These are phyloP conservation scores for Cotesia chilonis DNA, from an alignment of 1,140 invertebrate species.

Conservation along the genomic window DNA sequence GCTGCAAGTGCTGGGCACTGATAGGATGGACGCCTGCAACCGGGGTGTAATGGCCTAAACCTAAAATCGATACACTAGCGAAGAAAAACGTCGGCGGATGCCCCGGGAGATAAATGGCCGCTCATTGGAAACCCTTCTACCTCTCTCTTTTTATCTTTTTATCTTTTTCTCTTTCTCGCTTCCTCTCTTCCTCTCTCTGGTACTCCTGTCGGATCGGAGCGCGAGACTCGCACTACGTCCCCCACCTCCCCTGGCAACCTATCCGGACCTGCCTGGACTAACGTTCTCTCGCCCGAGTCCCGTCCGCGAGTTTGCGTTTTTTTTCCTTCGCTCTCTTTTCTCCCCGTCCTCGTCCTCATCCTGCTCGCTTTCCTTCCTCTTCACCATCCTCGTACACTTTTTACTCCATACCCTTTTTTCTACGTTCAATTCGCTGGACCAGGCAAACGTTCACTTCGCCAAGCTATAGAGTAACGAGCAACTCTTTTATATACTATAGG, in stretches of 20 bases:
- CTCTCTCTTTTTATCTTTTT: conserved; percentile 13
- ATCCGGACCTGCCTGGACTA: conserved; percentile 38
- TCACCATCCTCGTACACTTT: neutral
- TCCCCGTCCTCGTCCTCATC: conserved; percentile 4
- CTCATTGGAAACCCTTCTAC: conserved; percentile 53
- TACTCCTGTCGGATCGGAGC: conserved; percentile 25
- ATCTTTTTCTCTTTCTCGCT: too few species aligned
- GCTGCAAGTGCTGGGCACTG: conserved; percentile 41
- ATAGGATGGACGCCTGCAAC: conserved; percentile 39
- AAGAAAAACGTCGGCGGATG: conserved; percentile 55
- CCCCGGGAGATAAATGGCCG: conserved; percentile 54
- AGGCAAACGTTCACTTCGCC: conserved; percentile 20
- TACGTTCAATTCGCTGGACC: conserved; percentile 35
- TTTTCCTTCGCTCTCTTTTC: conserved; percentile 33
- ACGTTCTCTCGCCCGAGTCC: conserved; percentile 30
- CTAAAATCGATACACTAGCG: conserved; percentile 55
- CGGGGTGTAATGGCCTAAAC: conserved; percentile 51
- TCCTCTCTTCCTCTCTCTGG: neutral
- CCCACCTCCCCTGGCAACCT: conserved; percentile 23
- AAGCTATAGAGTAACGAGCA: conserved; percentile 19
- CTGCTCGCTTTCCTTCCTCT: conserved; percentile 30
- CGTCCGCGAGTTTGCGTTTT: conserved; percentile 34
- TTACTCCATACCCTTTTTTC: conserved; percentile 27
- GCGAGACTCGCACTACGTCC: conserved; percentile 25
- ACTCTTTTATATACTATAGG: conserved; percentile 15